Base-by-base conservation (phyloP, 2,888 invertebrate species). In the Philereme transversata region DNA sequence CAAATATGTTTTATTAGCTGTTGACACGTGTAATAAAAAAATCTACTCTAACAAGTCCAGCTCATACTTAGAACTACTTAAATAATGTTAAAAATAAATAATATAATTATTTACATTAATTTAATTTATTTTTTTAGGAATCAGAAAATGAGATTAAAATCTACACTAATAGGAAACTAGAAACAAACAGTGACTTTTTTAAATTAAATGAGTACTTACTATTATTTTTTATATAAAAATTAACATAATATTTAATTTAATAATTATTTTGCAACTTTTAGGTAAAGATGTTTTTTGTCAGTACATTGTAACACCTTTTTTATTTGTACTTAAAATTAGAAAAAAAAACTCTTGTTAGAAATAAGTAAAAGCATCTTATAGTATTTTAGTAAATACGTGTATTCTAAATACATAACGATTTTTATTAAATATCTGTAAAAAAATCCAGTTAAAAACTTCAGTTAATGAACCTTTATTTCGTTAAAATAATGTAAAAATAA, bases 11-110 rank as follows among this genome's bases (percentile, higher is more conserved):
- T n/a, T 22, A 35, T 38, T 35, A 33, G 6, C 10, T n/a, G 58
- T 54, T 52, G 34, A 41, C 33, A 8, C 51, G 57, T 59, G 57
- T 48, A 44, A 54, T 65, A 64, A 55, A 65, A n/a, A 64, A 67
- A 68, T 64, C 65, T 65, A 65, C 57, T 56, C 59, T 64, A 64
- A 46, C 41, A 57, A 53, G 40, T 56, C 51, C 57, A 65, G 64
- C 69, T 60, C 59, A 57, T 38, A 46, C 34, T 49, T 57, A 52
- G 44, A 51, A 45, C 44, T 56, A 62, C 34, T 40, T 47, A 52
- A 59, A 57, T 58, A 54, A 46, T 51, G 11, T 38, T 47, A 57
- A 57, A 59, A 64, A 68, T 66, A 66, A 64, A 64, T 64, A 57
- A 62, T 41, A 43, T 43, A 22, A 54, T 48, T 62, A 66, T 68